phyloP scores from a whole-genome alignment of 2,797 vertebrate genomes.

The Manis pentadactyla region DNA sequence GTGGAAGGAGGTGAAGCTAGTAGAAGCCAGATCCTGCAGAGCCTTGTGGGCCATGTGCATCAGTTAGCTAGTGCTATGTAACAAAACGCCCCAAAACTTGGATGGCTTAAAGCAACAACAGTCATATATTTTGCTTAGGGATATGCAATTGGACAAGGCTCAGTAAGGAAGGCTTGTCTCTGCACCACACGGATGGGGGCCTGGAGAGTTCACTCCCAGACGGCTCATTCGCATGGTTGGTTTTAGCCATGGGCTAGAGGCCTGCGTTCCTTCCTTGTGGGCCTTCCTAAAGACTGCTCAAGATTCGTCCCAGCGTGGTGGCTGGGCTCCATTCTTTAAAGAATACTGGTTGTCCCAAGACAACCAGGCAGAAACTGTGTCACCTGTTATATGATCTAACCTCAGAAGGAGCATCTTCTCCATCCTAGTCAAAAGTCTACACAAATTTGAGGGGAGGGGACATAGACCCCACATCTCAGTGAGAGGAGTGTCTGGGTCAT shows the following conservation, averaged over 20 bases:
- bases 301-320: neutral
- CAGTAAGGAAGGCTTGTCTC: neutral
- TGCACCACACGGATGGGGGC: accelerated
- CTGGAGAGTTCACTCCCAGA: neutral
- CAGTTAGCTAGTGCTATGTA: accelerated
- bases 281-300: neutral
- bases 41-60: neutral
- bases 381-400: neutral
- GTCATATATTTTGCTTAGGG: neutral
- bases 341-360: neutral
- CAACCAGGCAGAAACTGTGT: neutral
- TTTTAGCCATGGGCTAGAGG: too few species aligned
- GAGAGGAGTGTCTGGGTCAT: neutral
- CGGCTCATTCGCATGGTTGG: neutral
- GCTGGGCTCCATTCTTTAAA: too few species aligned
- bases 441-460: too few species aligned
- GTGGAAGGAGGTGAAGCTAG: neutral
- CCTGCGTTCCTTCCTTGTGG: neutral
- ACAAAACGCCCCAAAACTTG: neutral
- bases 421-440: neutral
- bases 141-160: neutral
- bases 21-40: neutral
- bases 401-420: neutral
- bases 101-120: neutral
- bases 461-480: neutral